These are phyloP conservation scores for Oryzias javanicus DNA, from an alignment of 2,113 vertebrate species.

Conservation along the genomic window DNA sequence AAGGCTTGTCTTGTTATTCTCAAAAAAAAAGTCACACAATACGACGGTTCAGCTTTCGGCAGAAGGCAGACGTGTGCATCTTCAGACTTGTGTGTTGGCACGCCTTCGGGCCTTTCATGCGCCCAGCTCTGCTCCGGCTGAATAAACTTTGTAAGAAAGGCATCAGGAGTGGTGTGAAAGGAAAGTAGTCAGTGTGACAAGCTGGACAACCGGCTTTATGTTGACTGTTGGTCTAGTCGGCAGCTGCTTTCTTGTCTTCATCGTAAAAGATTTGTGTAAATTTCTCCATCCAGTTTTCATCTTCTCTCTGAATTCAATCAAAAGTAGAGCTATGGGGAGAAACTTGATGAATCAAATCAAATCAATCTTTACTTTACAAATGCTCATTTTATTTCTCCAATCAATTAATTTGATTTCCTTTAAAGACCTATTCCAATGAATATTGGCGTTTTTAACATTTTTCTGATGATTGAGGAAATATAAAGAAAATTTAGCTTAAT, in stretches of 20 bases:
- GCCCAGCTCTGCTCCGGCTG: conserved; percentile 32
- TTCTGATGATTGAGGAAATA: too few species aligned
- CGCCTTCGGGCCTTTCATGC: conserved; percentile 60
- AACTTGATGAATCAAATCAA: too few species aligned
- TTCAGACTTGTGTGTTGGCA: conserved; percentile 42
- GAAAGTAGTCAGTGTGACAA: conserved; percentile 58
- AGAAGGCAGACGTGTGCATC: conserved; percentile 65
- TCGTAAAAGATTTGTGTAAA: conserved; percentile 13
- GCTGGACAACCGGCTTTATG: conserved; percentile 57
- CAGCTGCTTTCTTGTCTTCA: conserved; percentile 54
- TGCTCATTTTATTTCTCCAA: too few species aligned
- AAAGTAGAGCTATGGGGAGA: too few species aligned
- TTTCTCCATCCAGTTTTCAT: conserved; percentile 8
- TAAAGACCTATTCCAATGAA: too few species aligned
- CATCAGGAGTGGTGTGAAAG: conserved; percentile 37
- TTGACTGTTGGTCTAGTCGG: conserved; percentile 31
- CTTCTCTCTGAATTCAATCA: neutral
- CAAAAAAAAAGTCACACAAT: conserved; percentile 57
- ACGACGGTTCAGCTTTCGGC: conserved; percentile 46
- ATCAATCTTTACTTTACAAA: too few species aligned
- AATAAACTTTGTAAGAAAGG: conserved; percentile 58
- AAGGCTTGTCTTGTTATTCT: conserved; percentile 67
- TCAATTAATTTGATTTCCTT: too few species aligned
- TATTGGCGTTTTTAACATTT: too few species aligned
- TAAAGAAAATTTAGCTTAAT: too few species aligned